Percentiles rank a stretch among this genome's conserved stretches.
Evolutionary conservation across 2,888 invertebrate genomes (phyloP).

Genomic region (Lithophane semibrunnea): DNA sequence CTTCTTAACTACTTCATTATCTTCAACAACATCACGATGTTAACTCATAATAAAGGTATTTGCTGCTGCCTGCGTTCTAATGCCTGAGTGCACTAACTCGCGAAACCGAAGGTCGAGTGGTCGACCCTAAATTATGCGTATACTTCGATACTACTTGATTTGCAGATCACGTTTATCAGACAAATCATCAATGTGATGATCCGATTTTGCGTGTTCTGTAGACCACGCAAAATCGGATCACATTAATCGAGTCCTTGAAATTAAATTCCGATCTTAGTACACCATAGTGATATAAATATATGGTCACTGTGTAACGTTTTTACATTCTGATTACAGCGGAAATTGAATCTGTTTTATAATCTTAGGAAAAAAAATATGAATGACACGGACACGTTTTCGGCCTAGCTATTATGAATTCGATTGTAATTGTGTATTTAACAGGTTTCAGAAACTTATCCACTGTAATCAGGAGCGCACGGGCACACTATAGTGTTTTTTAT

Average conservation of each 20-base stretch:
- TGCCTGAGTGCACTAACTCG: slow-evolving; percentile 37
- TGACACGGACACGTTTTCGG: neutral
- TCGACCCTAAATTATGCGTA: slow-evolving; percentile 29
- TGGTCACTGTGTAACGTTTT: slow-evolving; percentile 18
- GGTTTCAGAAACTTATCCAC: slow-evolving; percentile 12
- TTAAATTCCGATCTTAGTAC: slow-evolving; percentile 38
- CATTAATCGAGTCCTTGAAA: slow-evolving; percentile 44
- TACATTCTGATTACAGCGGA: slow-evolving; percentile 2
- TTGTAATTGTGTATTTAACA: neutral
- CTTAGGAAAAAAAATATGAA: neutral
- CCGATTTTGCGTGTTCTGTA: too few species aligned
- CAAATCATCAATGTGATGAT: slow-evolving; percentile 47
- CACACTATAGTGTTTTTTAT: slow-evolving; percentile 16
- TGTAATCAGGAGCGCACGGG: neutral
- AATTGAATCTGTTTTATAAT: slow-evolving; percentile 15
- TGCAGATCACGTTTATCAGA: slow-evolving; percentile 49
- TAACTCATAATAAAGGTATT: slow-evolving; percentile 39
- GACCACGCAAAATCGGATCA: slow-evolving; percentile 47
- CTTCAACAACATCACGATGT: slow-evolving; percentile 56
- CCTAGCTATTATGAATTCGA: neutral
- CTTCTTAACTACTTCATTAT: slow-evolving; percentile 49
- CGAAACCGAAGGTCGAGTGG: slow-evolving; percentile 33
- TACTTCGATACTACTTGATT: slow-evolving; percentile 34
- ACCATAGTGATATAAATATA: slow-evolving; percentile 12
- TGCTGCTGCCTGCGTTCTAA: slow-evolving; percentile 26